phyloP scores from a whole-genome alignment of 2,113 vertebrate species.

The Hemiprocne comata region DNA sequence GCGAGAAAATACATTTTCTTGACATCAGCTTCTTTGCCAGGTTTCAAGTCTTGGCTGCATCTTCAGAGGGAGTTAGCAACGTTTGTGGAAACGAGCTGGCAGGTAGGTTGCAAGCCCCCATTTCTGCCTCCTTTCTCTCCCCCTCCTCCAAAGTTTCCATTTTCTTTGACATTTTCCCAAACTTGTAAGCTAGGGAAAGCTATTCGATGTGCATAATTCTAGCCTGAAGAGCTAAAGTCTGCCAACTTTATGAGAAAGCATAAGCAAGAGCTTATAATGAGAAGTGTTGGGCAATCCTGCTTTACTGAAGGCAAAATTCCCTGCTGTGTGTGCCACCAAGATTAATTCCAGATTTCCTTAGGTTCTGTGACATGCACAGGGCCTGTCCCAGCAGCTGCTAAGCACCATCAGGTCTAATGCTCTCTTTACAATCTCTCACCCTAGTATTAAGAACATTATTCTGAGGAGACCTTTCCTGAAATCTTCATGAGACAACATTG shows the following conservation, averaged over 20 bases:
- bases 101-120: not conserved
- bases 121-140: not conserved
- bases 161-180: not conserved
- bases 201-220: not conserved
- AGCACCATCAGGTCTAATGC: not conserved
- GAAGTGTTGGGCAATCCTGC: conserved; percentile 53
- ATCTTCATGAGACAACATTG: not conserved
- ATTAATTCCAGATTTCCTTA: conserved; percentile 56
- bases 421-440: not conserved
- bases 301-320: conserved; percentile 16
- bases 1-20: not conserved
- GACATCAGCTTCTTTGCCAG: not conserved
- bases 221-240: not conserved
- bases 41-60: not conserved
- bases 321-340: not conserved
- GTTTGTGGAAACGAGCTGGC: not conserved
- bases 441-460: not conserved
- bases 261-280: conserved; percentile 27
- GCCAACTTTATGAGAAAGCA: conserved; percentile 30
- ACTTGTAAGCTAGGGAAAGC: not conserved
- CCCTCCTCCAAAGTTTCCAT: not conserved
- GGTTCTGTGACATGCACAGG: not conserved
- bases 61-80: not conserved
- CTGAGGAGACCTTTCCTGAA: not conserved
- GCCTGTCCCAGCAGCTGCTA: not conserved